Percentiles rank a stretch among this genome's conserved stretches.
Conservation (phyloP, 1,140 invertebrate species). For the Macrosteles quadrilineatus region DNA sequence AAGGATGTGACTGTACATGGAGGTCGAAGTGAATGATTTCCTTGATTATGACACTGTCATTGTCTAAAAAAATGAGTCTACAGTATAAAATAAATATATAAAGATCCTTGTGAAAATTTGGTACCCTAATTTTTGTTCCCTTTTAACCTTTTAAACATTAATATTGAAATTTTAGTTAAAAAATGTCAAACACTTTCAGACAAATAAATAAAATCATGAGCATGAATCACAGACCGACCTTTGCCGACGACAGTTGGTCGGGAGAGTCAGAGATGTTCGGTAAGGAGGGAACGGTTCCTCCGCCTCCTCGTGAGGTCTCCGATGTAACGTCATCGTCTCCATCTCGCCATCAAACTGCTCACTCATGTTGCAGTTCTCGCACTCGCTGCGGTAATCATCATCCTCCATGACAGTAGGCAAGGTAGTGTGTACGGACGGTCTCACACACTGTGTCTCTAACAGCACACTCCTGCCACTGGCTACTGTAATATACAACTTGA, state of each 20-base stretch:
- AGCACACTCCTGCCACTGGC: neutral
- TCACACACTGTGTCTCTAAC: conserved; percentile 1
- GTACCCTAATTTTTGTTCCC: too few species aligned
- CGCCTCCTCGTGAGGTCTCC: conserved; percentile 46
- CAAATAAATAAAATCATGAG: too few species aligned
- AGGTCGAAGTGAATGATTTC: too few species aligned
- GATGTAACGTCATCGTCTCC: conserved; percentile 66
- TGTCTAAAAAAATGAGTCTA: too few species aligned
- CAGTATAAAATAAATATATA: too few species aligned
- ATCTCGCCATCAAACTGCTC: conserved; percentile 63
- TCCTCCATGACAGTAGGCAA: conserved; percentile 51
- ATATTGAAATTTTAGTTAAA: too few species aligned
- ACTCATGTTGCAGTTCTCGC: conserved; percentile 72
- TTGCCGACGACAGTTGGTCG: conserved; percentile 63
- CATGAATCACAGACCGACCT: too few species aligned
- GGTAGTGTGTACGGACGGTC: conserved; percentile 1
- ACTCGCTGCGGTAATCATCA: conserved; percentile 77
- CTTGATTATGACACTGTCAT: too few species aligned
- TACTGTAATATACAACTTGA: neutral
- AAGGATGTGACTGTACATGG: too few species aligned
- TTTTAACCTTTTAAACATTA: too few species aligned
- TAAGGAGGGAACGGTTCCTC: conserved; percentile 55
- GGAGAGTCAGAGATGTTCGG: conserved; percentile 66
- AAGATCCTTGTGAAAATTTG: too few species aligned
- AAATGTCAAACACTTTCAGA: too few species aligned